Base-by-base conservation (phyloP, 2,113 vertebrate genomes). In the Zeus faber region DNA sequence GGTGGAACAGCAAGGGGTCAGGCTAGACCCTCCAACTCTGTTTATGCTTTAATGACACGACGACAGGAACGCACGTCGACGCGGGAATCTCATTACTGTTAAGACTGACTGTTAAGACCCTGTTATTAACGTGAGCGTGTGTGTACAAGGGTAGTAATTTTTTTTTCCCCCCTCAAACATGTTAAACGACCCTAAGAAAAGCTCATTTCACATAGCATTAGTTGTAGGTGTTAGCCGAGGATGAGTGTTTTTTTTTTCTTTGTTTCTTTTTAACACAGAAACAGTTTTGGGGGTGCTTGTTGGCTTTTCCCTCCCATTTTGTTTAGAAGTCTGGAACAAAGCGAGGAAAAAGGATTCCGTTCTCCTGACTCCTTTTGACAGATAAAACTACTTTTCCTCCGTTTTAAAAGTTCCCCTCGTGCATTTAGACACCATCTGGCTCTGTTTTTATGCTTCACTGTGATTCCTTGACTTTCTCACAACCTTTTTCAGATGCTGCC, bases 391-490 rank as follows among this genome's bases (percentile, higher is more conserved):
- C 67, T 79, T 74, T 80, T 67, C 64, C 72, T 72, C 67, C 65
- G 72, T 66, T 48, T 47, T 39, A 56, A 69, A 72, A 73, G 72
- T 74, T 79, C 52, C 68, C 68, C 56, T 70, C 61, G 58, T 77
- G 80, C 74, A 59, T 79, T 80, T 79, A 26, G 8, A 79, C 74
- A 3, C 79, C 82, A 87, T 85, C 79, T 85, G 85, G 81, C 75
- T 76, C 76, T 83, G 76, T 83, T 81, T 81, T 72, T 72, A 48
- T 79, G 75, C 71, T 72, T 80, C 72, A 13, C 54, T 74, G 75
- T 68, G 65, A 71, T 79, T 84, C 67, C 62, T 80, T 75, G 69
- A 79, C 71, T 80, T 85, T 87, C 81, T 87, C 78, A 81, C 73
- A 83, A 75, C 76, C 70, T 81, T 85, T 77, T 79, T 74, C 67